Evolutionary conservation across 2,888 invertebrate species (phyloP).

Genomic region (Stenchaetothrips biformis): DNA sequence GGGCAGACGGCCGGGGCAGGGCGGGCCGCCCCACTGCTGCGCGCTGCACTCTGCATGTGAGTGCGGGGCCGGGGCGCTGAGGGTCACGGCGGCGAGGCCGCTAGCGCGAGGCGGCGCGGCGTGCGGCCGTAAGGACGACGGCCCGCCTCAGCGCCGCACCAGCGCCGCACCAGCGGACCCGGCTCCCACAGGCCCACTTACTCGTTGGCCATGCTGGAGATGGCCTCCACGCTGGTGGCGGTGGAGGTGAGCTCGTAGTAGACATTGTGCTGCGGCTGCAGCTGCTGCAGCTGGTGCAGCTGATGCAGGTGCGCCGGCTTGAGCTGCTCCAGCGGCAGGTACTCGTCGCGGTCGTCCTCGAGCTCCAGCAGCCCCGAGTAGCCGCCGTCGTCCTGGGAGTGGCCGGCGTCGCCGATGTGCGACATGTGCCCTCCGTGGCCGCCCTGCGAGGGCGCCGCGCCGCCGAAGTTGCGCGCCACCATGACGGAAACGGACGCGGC

Average conservation of each 20-base stretch:
- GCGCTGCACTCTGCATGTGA: no score
- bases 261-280: conserved; percentile 32
- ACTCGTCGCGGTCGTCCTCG: conserved; percentile 33
- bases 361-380: conserved; percentile 37
- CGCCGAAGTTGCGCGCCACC: conserved; percentile 10
- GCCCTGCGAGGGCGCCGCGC: background rate
- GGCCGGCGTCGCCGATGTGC: background rate
- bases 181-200: background rate
- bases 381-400: background rate
- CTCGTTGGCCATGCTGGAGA: background rate
- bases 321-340: conserved; percentile 34
- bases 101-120: background rate
- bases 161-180: background rate
- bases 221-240: background rate
- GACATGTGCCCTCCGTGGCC: background rate
- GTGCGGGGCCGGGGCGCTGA: no score
- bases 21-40: background rate
- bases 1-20: background rate
- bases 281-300: conserved; percentile 25
- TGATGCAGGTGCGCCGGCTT: conserved; percentile 31
- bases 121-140: no score
- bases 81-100: background rate
- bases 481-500: background rate
- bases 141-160: no score
- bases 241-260: conserved; percentile 37